phyloP scores from a whole-genome alignment of 2,888 invertebrate species.

The Nephrotoma guestfalica region DNA sequence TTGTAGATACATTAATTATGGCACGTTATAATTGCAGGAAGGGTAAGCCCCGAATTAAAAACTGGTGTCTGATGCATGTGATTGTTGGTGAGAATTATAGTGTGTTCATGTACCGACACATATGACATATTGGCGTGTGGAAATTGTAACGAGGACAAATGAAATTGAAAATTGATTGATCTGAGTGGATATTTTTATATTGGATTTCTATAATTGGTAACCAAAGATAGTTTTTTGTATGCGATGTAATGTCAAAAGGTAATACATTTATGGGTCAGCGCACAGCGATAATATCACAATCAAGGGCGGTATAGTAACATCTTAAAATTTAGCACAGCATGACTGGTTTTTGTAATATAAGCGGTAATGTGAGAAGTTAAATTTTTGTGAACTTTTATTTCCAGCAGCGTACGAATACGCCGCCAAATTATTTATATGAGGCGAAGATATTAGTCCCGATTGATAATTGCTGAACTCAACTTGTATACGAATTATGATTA shows the following conservation, averaged over 20 bases:
- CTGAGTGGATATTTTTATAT: neutral
- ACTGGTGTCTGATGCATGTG: neutral
- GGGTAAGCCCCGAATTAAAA: neutral
- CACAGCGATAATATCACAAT: neutral
- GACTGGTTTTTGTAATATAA: neutral
- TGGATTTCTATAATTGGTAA: neutral
- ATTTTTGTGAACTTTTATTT: neutral
- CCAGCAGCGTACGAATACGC: neutral
- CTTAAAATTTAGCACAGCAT: neutral
- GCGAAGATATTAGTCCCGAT: too few relatives aligned
- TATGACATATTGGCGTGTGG: neutral
- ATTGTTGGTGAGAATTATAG: neutral
- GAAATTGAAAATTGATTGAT: neutral
- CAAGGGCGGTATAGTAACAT: neutral
- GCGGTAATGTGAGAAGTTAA: neutral
- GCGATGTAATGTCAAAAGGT: neutral
- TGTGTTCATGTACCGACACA: neutral
- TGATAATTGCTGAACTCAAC: too few relatives aligned
- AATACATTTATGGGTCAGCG: neutral
- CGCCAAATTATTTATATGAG: too few relatives aligned
- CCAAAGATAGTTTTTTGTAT: neutral
- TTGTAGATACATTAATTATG: neutral
- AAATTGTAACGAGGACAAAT: neutral
- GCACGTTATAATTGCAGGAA: neutral
- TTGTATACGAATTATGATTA: too few relatives aligned